These are phyloP conservation scores for Diacarnus erythraeanus DNA, from an alignment of 37 sponge, comb jelly and placozoan genomes.

Conservation along the genomic window DNA sequence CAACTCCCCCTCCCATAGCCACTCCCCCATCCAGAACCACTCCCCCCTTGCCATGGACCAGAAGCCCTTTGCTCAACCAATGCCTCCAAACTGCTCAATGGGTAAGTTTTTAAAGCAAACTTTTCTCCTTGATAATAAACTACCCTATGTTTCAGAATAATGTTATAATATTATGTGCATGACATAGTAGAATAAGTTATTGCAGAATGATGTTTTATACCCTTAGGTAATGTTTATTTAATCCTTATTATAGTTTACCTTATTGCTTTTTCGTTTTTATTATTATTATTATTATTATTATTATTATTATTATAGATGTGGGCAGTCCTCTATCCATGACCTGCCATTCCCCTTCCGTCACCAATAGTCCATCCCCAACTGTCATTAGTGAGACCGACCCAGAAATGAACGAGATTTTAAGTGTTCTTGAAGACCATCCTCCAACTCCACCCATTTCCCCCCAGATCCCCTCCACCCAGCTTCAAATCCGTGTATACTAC, in stretches of 20 bases:
- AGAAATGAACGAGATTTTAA: not conserved
- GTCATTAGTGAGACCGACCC: not conserved
- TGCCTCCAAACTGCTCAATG: constrained; percentile 3
- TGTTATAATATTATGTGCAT: no score
- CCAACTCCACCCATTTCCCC: constrained; percentile 43
- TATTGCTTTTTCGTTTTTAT: no score
- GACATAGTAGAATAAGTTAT: no score
- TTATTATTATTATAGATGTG: no score
- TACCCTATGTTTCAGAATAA: no score
- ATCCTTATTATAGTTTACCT: no score
- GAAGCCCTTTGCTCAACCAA: not conserved
- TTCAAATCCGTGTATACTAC: constrained; percentile 46
- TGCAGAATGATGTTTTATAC: no score
- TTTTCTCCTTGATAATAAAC: no score
- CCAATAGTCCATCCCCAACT: not conserved
- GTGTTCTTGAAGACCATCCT: constrained; percentile 14
- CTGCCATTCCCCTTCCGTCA: constrained; percentile 1
- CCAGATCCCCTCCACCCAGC: constrained; percentile 21
- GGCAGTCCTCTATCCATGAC: not conserved
- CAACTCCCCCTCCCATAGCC: not conserved
- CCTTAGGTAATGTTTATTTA: no score
- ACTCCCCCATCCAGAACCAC: constrained; percentile 1
- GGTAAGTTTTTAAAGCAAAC: constrained; percentile 8
- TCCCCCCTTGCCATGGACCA: not conserved
- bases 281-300: no score